Percentiles rank a stretch among this genome's conserved stretches.
These are phyloP conservation scores for Chironomus riparius DNA, from an alignment of 2,888 invertebrate species.

Conservation along the genomic window DNA sequence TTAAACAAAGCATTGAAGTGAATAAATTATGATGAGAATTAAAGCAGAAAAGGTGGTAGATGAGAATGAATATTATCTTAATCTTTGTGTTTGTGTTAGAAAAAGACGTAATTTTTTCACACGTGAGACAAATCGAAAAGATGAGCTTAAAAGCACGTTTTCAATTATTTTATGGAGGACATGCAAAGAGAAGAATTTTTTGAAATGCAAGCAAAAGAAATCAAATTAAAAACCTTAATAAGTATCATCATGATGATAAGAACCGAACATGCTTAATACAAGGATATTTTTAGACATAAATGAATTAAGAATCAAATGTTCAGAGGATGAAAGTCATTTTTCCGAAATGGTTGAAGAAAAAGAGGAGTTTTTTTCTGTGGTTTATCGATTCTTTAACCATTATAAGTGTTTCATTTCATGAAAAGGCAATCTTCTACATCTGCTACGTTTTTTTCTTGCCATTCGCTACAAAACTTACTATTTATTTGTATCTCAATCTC, in stretches of 20 bases:
- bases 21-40: conserved; percentile 7
- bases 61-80: no score
- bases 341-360: no score
- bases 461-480: no score
- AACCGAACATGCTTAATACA: no score
- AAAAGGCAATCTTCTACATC: neutral
- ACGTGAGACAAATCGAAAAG: neutral
- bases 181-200: neutral
- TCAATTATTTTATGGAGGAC: conserved; percentile 5
- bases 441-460: neutral
- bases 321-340: no score
- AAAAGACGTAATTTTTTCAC: no score
- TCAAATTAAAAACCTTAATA: no score
- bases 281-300: no score
- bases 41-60: neutral
- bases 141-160: conserved; percentile 11
- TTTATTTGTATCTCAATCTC: no score
- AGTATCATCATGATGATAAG: no score
- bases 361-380: neutral
- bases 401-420: neutral
- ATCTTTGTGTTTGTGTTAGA: no score
- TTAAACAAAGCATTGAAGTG: neutral
- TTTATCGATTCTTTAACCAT: neutral
- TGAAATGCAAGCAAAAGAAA: neutral
- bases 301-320: no score